These are phyloP conservation scores for Antitype chi DNA, from an alignment of 2,888 invertebrate species.

Conservation along the genomic window DNA sequence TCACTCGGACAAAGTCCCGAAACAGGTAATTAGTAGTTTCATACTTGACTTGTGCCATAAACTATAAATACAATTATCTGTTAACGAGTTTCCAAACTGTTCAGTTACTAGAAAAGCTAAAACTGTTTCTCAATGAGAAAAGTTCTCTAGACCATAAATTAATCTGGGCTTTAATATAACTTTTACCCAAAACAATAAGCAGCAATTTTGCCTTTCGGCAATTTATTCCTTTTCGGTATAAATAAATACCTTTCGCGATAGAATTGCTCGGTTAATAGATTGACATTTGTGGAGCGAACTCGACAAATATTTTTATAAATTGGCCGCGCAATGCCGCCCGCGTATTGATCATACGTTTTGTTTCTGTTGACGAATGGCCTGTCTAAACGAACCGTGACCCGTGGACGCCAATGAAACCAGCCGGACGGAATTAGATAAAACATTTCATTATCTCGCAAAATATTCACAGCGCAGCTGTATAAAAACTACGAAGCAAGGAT, in stretches of 20 bases:
- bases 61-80: neutral
- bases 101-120: constrained; percentile 13
- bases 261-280: constrained; percentile 44
- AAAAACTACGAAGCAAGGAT: neutral
- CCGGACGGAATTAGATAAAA: constrained; percentile 27
- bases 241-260: constrained; percentile 34
- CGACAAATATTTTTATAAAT: constrained; percentile 61
- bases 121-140: constrained; percentile 21
- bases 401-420: constrained; percentile 23
- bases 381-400: constrained; percentile 31
- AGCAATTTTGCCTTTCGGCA: constrained; percentile 9
- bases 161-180: constrained; percentile 34
- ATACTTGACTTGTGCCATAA: neutral
- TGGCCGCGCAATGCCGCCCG: constrained; percentile 30
- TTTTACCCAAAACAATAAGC: constrained; percentile 30
- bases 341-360: constrained; percentile 47
- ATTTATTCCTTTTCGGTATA: constrained; percentile 25
- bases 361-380: constrained; percentile 55
- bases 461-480: constrained; percentile 2
- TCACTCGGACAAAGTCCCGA: constrained; percentile 86
- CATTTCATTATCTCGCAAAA: constrained; percentile 2
- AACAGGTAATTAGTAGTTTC: constrained; percentile 78
- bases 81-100: neutral
- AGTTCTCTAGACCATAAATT: constrained; percentile 24
- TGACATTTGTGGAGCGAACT: constrained; percentile 49